phyloP scores from a whole-genome alignment of 2,797 vertebrate genomes.

The Notolabrus celidotus region DNA sequence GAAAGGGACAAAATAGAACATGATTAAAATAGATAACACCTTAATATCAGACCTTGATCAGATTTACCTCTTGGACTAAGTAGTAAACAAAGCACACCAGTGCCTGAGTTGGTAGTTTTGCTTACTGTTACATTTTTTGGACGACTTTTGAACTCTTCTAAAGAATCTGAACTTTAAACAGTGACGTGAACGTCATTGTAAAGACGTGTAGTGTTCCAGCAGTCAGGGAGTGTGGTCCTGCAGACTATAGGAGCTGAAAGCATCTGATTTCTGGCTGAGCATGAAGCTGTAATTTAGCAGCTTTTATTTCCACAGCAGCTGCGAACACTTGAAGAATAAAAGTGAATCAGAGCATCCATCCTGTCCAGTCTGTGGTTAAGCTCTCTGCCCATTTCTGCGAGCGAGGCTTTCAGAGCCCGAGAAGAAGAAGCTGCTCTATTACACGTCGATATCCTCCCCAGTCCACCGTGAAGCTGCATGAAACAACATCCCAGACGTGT shows the following conservation, averaged over 20 bases:
- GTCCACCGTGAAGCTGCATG: neutral
- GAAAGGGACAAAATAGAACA: too few relatives aligned
- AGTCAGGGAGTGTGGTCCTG: neutral
- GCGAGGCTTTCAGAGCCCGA: constrained; percentile 2
- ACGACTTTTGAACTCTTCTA: too few relatives aligned
- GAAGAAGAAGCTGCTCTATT: constrained; percentile 5
- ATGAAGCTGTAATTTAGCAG: constrained; percentile 32
- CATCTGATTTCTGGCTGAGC: constrained; percentile 11
- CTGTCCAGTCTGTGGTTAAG: constrained; percentile 25
- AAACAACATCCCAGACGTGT: neutral
- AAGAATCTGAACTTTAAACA: too few relatives aligned
- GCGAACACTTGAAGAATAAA: constrained; percentile 47
- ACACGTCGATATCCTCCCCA: constrained; percentile 12
- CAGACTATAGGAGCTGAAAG: neutral
- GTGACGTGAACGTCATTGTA: too few relatives aligned
- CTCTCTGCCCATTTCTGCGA: constrained; percentile 23
- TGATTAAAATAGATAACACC: too few relatives aligned
- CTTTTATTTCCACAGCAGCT: constrained; percentile 58
- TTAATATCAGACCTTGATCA: too few relatives aligned
- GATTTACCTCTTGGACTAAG: too few relatives aligned
- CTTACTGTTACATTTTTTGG: too few relatives aligned
- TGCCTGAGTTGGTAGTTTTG: too few relatives aligned
- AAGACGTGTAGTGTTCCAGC: too few relatives aligned
- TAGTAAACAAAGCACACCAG: too few relatives aligned
- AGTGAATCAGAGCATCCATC: constrained; percentile 16